phyloP scores from a whole-genome alignment of 2,888 invertebrate genomes.

The Leucophora obtusa region DNA sequence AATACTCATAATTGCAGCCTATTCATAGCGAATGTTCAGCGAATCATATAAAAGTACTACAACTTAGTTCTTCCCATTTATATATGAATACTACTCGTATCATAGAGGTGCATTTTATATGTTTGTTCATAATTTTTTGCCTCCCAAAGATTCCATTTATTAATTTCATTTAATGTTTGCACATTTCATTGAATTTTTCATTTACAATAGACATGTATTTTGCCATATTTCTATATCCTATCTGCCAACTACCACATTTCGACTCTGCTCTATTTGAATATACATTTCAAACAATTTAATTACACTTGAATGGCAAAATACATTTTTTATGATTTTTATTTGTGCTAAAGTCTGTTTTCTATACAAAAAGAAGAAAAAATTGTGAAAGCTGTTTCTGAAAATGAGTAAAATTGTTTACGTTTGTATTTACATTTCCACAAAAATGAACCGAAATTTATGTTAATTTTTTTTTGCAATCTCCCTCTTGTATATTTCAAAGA shows the following conservation, averaged over 20 bases:
- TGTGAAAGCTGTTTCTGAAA: neutral
- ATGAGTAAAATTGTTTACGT: conserved; percentile 23
- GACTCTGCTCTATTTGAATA: neutral
- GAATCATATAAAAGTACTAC: neutral
- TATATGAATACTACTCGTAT: neutral
- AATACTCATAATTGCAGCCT: conserved; percentile 21
- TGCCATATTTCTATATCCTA: neutral
- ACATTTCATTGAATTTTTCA: conserved; percentile 35
- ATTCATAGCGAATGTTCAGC: conserved; percentile 9
- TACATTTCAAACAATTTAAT: conserved; percentile 44
- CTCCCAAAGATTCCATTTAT: conserved; percentile 19
- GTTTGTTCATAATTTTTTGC: neutral
- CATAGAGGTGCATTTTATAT: conserved; percentile 1
- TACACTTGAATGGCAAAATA: conserved; percentile 29
- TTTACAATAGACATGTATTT: neutral
- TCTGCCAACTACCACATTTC: neutral
- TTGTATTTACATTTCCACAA: conserved; percentile 11
- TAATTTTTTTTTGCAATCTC: neutral
- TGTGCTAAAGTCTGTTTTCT: neutral
- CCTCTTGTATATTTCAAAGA: too few relatives aligned
- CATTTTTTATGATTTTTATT: neutral
- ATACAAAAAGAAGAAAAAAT: too few relatives aligned
- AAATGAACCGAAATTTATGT: neutral
- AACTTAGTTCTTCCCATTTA: neutral
- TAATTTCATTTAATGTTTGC: conserved; percentile 42